These are phyloP conservation scores for Plusia festucae DNA, from an alignment of 2,888 invertebrate genomes.

Conservation along the genomic window DNA sequence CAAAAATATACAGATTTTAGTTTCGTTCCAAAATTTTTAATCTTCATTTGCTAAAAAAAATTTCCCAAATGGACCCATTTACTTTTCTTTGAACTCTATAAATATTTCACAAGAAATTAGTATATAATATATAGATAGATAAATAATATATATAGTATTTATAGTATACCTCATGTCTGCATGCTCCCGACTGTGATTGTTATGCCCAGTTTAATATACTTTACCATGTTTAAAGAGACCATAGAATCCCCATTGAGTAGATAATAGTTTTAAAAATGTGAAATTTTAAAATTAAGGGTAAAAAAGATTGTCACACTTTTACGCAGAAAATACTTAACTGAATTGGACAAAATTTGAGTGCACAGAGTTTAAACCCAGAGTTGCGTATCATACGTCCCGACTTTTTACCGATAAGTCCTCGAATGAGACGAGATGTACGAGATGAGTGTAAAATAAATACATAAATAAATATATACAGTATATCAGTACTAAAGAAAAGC, in stretches of 20 bases:
- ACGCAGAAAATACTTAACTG: not conserved
- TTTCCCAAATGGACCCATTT: too few relatives aligned
- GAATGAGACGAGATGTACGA: too few relatives aligned
- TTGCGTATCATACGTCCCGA: too few relatives aligned
- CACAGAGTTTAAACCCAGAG: too few relatives aligned
- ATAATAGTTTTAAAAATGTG: too few relatives aligned
- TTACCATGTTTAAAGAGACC: not conserved
- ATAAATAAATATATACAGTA: not conserved
- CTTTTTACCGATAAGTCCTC: too few relatives aligned
- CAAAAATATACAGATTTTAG: not conserved
- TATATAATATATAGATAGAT: not conserved
- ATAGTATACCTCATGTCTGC: slow-evolving; percentile 4
- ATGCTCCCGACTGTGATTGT: not conserved
- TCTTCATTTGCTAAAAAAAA: too few relatives aligned
- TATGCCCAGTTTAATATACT: not conserved
- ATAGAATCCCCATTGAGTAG: not conserved
- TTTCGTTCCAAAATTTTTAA: too few relatives aligned
- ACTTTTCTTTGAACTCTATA: too few relatives aligned
- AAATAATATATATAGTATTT: not conserved
- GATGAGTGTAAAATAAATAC: not conserved
- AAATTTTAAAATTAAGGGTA: too few relatives aligned
- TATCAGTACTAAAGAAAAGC: not conserved
- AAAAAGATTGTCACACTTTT: not conserved
- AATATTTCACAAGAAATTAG: not conserved
- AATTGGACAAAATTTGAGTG: not conserved